Evolutionary conservation across 2,888 invertebrate species (phyloP), one percentile per base, ranked within the genome.

Genomic region (Drosophila kanekoi): DNA sequence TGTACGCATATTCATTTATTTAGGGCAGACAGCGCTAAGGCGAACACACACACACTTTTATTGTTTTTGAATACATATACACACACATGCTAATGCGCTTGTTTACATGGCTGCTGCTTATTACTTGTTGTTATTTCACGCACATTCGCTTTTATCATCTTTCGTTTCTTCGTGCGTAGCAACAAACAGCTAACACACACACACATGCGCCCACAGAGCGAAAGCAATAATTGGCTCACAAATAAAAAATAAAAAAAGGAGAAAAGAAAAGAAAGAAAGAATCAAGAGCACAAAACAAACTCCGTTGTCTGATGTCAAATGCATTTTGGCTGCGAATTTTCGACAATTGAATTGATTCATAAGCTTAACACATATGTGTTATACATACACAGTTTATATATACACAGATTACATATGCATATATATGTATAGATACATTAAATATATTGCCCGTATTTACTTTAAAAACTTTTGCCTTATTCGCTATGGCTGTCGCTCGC

Each of bases 401-500:
- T 37, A 53, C 44, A 32, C 35, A 51, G 32, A 28, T 37, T 32
- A 62, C 33, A 23, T 20, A 45, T 40, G 4, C 14, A n/a, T 18
- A 28, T 16, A 53, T 40, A 40, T 40, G 20, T 44, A 63, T 41
- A n/a, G n/a, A 33, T 51, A 48, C 66, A 48, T 62, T 20, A 35
- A 44, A 52, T 65, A 62, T 62, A 63, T 56, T 63, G 43, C 53
- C 61, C 77, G 81, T 82, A 79, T 83, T 83, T 86, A 86, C 86
- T 86, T 86, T 58, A 60, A 69, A 61, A 67, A 61, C 67, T 72
- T 79, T 68, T 72, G 77, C 68, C 75, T 80, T 64, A 70, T 72
- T 76, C 70, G 56, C 57, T 68, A 51, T 69, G 54, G 65, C 73
- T 52, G 64, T 60, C 72, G 68, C 71, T 70, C 54, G 44, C 71